phyloP scores from a whole-genome alignment of 2,888 invertebrate species.

The Norana najaformis region DNA sequence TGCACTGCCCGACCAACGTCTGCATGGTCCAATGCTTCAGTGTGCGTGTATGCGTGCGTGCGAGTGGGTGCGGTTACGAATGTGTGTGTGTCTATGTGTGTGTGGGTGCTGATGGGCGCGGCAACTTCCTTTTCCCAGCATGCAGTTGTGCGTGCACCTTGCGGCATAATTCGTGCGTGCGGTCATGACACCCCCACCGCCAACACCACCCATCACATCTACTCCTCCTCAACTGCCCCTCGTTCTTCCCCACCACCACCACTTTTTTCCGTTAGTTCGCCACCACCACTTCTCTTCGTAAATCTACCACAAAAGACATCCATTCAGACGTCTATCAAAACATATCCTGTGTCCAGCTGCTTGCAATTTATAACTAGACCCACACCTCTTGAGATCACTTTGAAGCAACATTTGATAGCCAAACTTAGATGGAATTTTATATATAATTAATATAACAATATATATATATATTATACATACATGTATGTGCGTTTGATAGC shows the following conservation, averaged over 20 bases:
- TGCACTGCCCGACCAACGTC: background rate
- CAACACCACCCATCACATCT: background rate
- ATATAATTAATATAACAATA: too few relatives aligned
- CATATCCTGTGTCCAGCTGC: background rate
- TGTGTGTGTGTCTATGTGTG: constrained; percentile 18
- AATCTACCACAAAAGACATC: background rate
- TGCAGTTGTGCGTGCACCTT: background rate
- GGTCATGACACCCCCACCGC: background rate
- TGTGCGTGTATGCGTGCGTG: background rate
- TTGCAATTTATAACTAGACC: background rate
- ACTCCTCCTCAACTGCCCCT: background rate
- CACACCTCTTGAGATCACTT: background rate
- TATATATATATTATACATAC: too few relatives aligned
- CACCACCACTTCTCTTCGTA: background rate
- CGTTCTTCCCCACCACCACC: background rate
- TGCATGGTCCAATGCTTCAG: background rate
- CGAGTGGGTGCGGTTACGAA: background rate
- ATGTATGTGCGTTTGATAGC: too few relatives aligned
- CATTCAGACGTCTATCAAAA: background rate
- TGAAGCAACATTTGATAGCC: background rate
- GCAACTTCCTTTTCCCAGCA: background rate
- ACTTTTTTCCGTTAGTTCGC: background rate
- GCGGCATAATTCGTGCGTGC: background rate
- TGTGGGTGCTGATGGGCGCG: background rate
- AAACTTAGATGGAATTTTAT: background rate